Base-by-base conservation (phyloP, 2,888 invertebrate genomes). In the Drosophila fulvimacula region DNA sequence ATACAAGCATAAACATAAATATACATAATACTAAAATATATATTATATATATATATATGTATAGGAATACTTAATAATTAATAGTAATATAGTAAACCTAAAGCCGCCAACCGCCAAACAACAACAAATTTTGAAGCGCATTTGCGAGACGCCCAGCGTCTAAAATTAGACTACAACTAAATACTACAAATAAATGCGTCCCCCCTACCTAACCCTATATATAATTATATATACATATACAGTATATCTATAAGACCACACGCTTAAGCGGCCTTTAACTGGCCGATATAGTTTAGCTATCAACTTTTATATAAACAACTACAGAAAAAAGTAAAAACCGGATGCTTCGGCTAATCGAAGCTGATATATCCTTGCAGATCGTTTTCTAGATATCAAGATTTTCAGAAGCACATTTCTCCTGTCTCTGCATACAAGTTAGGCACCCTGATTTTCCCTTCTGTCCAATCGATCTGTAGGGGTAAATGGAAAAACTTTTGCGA, bases 131-230 rank as follows among this genome's bases (percentile, higher is more conserved):
- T 88, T 75, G 75, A 81, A 81, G 75, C 84, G 83, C 89, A 83
- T 83, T 83, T 78, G 70, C 84, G 36, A 83, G 84, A 89, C 83
- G 83, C 83, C 44, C 89, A 83, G 83, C 83, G 83, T 88, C 69
- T 82, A 46, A 81, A 87, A 84, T 76, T 79, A 76, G 56, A 62
- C 58, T 79, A 76, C 57, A 64, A 74, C 19, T 17, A n/a, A 30
- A 30, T 69, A 76, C 34, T 51, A n/a, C n/a, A 51, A 58, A 41
- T 57, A 52, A 62, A 65, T 60, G 76, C 79, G 79, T 49, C 64
- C 59, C 51, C 51, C 15, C 19, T 55, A 41, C 55, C 57, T 57
- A 62, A 69, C 44, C 59, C 38, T 58, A 64, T 17, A 81, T 55
- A 49, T 56, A 65, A 5, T 13, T 15, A n/a, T 49, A 60, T 52